phyloP scores from a whole-genome alignment of 2,797 vertebrate species.

The Tapera naevia region DNA sequence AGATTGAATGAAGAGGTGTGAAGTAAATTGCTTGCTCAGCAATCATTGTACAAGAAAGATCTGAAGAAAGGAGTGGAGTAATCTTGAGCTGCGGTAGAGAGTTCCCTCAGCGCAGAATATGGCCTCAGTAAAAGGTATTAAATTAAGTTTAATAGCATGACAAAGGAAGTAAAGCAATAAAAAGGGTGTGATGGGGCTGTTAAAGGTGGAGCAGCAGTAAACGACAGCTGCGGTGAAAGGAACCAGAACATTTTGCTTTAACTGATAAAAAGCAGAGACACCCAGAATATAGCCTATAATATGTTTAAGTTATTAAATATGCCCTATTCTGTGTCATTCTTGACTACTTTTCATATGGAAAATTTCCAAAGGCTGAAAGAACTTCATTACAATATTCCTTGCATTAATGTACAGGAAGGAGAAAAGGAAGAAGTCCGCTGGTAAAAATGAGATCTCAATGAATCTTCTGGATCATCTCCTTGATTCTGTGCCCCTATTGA shows the following conservation, averaged over 20 bases:
- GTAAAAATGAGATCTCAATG: background rate
- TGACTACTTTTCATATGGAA: background rate
- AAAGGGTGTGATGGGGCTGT: slow-evolving; percentile 13
- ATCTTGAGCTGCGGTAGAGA: background rate
- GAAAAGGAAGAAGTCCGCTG: background rate
- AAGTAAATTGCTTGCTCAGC: slow-evolving; percentile 1
- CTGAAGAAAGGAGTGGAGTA: background rate
- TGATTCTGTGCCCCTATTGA: background rate
- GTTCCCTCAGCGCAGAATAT: slow-evolving; percentile 11
- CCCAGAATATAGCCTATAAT: background rate
- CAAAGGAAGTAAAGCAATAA: slow-evolving; percentile 38
- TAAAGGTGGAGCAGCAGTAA: slow-evolving; percentile 28
- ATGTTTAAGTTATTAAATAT: background rate
- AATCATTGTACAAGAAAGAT: slow-evolving; percentile 1
- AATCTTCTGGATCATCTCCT: background rate
- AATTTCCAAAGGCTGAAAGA: background rate
- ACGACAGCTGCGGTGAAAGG: background rate
- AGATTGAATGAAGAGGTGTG: background rate
- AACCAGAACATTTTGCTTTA: slow-evolving; percentile 4
- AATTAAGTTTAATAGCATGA: slow-evolving; percentile 27
- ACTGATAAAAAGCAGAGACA: slow-evolving; percentile 6
- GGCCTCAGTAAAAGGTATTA: slow-evolving; percentile 11
- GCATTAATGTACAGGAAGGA: background rate
- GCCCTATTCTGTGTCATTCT: background rate
- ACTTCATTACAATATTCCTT: background rate